phyloP scores from a whole-genome alignment of 2,888 invertebrate genomes.

The Lasiommata megera region DNA sequence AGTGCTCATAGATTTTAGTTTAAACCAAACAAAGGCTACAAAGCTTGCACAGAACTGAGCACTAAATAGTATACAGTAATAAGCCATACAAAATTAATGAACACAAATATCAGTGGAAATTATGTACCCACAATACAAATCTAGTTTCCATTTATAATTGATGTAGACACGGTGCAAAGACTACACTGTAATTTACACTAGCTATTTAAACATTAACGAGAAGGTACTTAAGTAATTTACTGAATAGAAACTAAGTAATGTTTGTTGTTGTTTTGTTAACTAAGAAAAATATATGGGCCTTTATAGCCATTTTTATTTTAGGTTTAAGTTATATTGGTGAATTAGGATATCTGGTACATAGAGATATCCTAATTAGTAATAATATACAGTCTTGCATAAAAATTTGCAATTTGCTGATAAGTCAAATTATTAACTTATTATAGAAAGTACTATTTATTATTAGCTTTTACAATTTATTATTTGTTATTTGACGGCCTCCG shows the following conservation, averaged over 20 bases:
- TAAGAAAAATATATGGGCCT: no score
- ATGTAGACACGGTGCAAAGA: constrained; percentile 5
- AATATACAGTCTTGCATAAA: no score
- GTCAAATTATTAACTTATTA: no score
- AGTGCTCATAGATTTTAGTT: constrained; percentile 8
- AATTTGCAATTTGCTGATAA: no score
- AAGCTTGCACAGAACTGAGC: constrained; percentile 10
- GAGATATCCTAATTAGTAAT: no score
- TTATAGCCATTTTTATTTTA: no score
- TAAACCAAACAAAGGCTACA: constrained; percentile 1
- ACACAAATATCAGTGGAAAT: constrained; percentile 7
- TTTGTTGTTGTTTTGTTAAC: no score
- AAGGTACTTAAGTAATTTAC: background rate
- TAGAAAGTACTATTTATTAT: no score
- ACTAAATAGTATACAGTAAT: background rate
- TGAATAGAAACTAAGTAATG: background rate
- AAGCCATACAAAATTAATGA: constrained; percentile 16
- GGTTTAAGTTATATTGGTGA: no score
- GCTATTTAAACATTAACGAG: background rate
- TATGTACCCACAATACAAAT: constrained; percentile 2
- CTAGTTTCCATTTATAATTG: constrained; percentile 14
- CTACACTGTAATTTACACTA: background rate
- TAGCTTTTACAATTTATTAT: no score
- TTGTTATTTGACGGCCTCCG: no score
- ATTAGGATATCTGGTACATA: no score